Percentiles rank a stretch among this genome's conserved stretches.
Conservation (phyloP, 2,888 invertebrate species). For the Acrocyrtus sp. region DNA sequence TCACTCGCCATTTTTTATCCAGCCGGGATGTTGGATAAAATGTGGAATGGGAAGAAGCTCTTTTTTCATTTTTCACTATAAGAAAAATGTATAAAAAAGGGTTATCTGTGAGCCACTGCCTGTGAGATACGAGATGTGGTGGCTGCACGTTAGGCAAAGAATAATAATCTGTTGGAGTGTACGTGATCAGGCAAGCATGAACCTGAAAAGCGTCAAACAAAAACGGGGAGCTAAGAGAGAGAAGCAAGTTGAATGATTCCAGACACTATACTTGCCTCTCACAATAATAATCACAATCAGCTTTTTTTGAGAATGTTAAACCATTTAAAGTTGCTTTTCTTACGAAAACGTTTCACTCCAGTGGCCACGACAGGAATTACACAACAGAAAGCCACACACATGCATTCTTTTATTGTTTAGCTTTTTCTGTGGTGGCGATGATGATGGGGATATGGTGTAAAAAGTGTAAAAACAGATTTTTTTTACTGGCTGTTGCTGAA, state of each 20-base stretch:
- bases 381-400: not conserved
- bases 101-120: no score
- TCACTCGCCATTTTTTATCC: constrained; percentile 1
- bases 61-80: constrained; percentile 8
- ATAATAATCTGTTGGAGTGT: constrained; percentile 30
- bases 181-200: constrained; percentile 40
- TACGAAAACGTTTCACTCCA: constrained; percentile 20
- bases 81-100: no score
- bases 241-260: constrained; percentile 39
- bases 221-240: not conserved
- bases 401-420: not conserved
- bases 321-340: constrained; percentile 7
- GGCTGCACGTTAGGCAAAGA: constrained; percentile 10
- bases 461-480: no score
- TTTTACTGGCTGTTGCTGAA: not conserved
- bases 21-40: not conserved
- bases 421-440: not conserved
- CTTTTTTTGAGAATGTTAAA: constrained; percentile 44
- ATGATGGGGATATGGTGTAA: not conserved
- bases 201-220: constrained; percentile 23
- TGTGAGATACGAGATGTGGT: constrained; percentile 1
- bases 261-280: not conserved
- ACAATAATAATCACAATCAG: not conserved
- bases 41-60: constrained; percentile 12
- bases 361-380: constrained; percentile 11